Conservation (phyloP, 2,888 invertebrate genomes). For the Cryptocephalus primarius region DNA sequence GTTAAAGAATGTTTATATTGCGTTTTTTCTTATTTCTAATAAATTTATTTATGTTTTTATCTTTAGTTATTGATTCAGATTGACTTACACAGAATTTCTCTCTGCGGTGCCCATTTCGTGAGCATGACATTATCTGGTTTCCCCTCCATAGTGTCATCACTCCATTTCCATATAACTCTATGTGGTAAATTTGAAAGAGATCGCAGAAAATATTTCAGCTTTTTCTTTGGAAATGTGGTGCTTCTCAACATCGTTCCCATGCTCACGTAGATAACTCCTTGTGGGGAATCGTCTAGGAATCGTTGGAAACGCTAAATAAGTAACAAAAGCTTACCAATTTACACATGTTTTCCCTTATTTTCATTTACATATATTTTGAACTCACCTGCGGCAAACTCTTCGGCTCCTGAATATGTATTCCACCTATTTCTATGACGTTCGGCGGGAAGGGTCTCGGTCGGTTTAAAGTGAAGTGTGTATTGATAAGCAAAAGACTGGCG, state of each 20-base stretch:
- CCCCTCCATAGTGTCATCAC: constrained; percentile 44
- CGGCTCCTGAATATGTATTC: constrained; percentile 38
- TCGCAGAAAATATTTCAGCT: constrained; percentile 46
- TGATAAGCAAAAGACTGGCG: constrained; percentile 39
- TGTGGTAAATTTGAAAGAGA: constrained; percentile 53
- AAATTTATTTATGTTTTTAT: neutral
- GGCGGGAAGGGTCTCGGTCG: constrained; percentile 38
- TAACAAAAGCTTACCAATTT: no score
- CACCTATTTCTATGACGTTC: constrained; percentile 42
- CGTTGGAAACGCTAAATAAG: constrained; percentile 43
- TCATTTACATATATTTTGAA: neutral
- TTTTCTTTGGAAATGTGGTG: constrained; percentile 49
- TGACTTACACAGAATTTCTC: constrained; percentile 65
- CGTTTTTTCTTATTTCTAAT: no score
- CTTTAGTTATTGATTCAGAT: neutral
- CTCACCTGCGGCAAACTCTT: constrained; percentile 21
- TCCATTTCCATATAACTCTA: constrained; percentile 72
- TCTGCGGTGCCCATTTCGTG: constrained; percentile 63
- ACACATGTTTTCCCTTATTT: no score
- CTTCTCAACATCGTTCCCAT: constrained; percentile 65
- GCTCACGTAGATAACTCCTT: constrained; percentile 65
- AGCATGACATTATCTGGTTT: constrained; percentile 53
- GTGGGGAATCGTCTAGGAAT: constrained; percentile 51
- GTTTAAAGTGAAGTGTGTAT: constrained; percentile 37
- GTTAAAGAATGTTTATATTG: no score